Percentiles rank a stretch among this genome's conserved stretches.
phyloP scores from a whole-genome alignment of 2,888 invertebrate species.

The Frankliniella intonsa region DNA sequence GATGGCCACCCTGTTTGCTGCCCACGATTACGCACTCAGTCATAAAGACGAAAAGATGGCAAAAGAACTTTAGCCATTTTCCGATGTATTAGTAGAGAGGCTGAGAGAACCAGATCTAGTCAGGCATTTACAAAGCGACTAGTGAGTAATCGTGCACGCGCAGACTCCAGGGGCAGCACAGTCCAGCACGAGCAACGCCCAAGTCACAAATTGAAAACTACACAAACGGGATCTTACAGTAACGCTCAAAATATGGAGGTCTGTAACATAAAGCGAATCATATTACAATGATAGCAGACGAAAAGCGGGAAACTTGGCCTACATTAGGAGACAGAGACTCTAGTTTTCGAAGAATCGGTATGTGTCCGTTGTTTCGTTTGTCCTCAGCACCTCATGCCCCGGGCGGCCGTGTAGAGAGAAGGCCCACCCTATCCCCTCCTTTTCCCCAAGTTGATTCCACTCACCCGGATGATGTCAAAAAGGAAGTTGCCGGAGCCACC shows the following conservation, averaged over 20 bases:
- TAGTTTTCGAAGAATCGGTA: too few species aligned
- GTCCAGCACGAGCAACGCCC: too few species aligned
- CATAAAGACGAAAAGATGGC: background rate
- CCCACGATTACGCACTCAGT: background rate
- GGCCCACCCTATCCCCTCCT: too few species aligned
- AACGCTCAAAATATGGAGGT: background rate
- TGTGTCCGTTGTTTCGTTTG: too few species aligned
- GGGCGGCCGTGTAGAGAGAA: too few species aligned
- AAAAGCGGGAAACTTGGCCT: background rate
- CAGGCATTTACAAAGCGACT: too few species aligned
- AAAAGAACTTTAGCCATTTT: background rate
- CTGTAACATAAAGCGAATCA: background rate
- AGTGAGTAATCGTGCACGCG: too few species aligned
- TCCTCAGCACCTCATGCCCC: too few species aligned
- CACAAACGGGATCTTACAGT: background rate
- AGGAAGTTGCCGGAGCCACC: conserved; percentile 84
- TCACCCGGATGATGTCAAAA: conserved; percentile 84
- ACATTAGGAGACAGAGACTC: too few species aligned
- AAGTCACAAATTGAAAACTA: background rate
- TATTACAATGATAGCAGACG: background rate
- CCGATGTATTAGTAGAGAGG: too few species aligned
- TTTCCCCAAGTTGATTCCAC: conserved; percentile 43
- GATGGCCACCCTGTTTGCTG: background rate
- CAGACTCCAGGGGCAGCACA: too few species aligned
- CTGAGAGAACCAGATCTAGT: too few species aligned